Evolutionary conservation across 1,140 invertebrate genomes (phyloP).

Genomic region (Lepidostoma basale): DNA sequence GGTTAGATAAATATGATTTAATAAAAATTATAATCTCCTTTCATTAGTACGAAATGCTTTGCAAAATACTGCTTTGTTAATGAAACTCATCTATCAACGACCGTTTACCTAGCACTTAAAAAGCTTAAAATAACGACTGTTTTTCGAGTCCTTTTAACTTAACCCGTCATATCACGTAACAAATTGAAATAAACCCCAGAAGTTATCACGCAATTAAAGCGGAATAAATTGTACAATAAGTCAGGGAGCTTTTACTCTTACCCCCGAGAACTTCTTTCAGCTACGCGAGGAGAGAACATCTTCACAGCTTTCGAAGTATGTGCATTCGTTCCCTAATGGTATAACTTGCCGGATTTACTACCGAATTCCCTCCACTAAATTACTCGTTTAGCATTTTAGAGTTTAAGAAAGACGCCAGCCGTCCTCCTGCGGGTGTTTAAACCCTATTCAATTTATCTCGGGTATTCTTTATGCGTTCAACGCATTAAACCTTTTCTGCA

Average conservation of each 20-base stretch:
- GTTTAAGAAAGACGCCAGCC: conserved; percentile 28
- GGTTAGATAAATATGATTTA: too few relatives aligned
- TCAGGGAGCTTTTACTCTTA: conserved; percentile 29
- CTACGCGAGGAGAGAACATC: neutral
- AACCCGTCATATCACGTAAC: conserved; percentile 34
- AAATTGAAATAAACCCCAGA: conserved; percentile 44
- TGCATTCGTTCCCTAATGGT: conserved; percentile 14
- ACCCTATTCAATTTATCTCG: conserved; percentile 33
- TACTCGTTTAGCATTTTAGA: conserved; percentile 39
- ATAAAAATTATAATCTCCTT: too few relatives aligned
- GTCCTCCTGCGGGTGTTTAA: conserved; percentile 23
- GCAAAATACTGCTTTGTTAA: too few relatives aligned
- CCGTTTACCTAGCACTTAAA: conserved; percentile 30
- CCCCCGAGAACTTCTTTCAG: conserved; percentile 24
- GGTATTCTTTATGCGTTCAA: conserved; percentile 29
- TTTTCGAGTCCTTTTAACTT: conserved; percentile 17
- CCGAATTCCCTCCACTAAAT: conserved; percentile 45
- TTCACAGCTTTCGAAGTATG: conserved; percentile 9
- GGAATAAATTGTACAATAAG: conserved; percentile 38
- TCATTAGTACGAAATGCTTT: too few relatives aligned
- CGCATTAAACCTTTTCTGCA: conserved; percentile 27
- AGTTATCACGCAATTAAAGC: conserved; percentile 44
- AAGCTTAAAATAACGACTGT: conserved; percentile 32
- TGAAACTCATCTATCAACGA: conserved; percentile 6
- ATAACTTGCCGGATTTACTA: conserved; percentile 40